Percentiles rank a stretch among this genome's conserved stretches.
Evolutionary conservation across 2,888 invertebrate species (phyloP).

Genomic region (Volucella inanis): DNA sequence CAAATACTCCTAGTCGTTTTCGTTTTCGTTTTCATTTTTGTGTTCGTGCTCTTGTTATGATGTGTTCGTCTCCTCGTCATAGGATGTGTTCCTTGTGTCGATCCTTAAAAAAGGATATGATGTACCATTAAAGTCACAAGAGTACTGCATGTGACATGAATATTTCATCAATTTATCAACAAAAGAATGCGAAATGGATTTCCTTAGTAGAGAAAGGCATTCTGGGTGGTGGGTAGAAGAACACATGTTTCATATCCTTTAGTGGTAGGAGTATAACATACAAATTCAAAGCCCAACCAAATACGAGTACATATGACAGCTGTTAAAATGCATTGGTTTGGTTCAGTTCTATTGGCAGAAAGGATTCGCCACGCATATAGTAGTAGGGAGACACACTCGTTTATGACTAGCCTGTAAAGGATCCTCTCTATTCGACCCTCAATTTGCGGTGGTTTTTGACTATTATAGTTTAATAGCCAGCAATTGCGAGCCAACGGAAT

Average conservation of each 20-base stretch:
- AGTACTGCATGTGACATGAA: constrained; percentile 74
- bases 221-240: constrained; percentile 12
- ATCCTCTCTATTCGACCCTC: constrained; percentile 11
- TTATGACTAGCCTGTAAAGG: constrained; percentile 27
- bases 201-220: not conserved
- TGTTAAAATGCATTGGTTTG: constrained; percentile 59
- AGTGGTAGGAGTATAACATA: not conserved
- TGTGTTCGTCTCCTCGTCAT: not conserved
- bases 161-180: constrained; percentile 74
- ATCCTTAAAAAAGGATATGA: constrained; percentile 36
- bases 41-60: not conserved
- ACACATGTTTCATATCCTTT: constrained; percentile 32
- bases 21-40: too few species aligned
- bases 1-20: not conserved
- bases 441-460: constrained; percentile 61
- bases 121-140: constrained; percentile 68
- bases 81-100: constrained; percentile 2
- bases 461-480: constrained; percentile 68
- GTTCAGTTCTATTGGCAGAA: not conserved
- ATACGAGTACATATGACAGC: constrained; percentile 30
- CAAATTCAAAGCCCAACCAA: not conserved
- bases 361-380: not conserved
- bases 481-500: constrained; percentile 67
- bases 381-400: constrained; percentile 14
- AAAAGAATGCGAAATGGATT: constrained; percentile 68